Conservation (phyloP, 2,888 invertebrate genomes). For the Agrilus cyanescens region DNA sequence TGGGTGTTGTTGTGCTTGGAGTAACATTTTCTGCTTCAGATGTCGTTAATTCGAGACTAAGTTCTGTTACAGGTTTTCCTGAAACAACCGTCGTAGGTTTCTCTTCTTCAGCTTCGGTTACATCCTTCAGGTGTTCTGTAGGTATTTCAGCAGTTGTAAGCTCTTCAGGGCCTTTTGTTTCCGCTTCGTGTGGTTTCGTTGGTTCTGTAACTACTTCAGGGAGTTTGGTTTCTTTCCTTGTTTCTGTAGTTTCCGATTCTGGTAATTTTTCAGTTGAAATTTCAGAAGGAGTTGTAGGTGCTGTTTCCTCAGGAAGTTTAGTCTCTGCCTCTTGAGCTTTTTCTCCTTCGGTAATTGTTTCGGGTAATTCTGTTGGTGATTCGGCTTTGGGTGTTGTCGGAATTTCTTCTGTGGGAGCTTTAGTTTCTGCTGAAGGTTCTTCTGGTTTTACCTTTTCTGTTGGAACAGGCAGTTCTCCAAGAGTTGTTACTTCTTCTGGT, state of each 20-base stretch:
- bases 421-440: conserved; percentile 1
- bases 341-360: neutral
- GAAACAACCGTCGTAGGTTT: neutral
- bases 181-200: conserved; percentile 1
- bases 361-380: neutral
- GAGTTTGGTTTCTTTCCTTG: conserved; percentile 1
- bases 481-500: conserved; percentile 7
- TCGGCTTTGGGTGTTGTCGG: neutral
- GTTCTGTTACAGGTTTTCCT: neutral
- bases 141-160: neutral
- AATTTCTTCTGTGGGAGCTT: neutral
- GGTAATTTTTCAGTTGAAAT: conserved; percentile 1
- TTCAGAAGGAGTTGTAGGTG: neutral
- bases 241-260: neutral
- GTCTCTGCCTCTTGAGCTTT: neutral
- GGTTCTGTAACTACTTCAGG: conserved; percentile 3
- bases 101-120: conserved; percentile 4
- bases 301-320: neutral
- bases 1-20: neutral
- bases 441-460: conserved; percentile 4
- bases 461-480: conserved; percentile 6
- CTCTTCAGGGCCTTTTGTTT: neutral
- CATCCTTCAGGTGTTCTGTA: conserved; percentile 2
- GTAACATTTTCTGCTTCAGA: neutral
- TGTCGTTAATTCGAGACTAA: neutral